These are phyloP conservation scores for Morinoia aosen DNA, from an alignment of 2,888 invertebrate species.

Conservation along the genomic window DNA sequence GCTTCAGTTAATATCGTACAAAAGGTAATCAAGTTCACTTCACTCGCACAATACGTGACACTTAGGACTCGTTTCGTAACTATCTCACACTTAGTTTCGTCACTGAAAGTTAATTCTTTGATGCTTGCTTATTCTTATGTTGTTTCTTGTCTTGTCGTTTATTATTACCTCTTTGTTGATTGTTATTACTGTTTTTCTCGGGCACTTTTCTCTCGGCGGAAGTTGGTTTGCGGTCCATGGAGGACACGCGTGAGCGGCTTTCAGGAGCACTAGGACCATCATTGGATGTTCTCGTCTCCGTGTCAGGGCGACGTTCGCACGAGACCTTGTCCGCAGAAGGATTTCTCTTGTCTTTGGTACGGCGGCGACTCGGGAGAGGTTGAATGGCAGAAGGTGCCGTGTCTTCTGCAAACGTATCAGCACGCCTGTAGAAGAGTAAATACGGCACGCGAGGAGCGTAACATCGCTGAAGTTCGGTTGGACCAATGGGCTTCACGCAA, in stretches of 20 bases:
- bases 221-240: constrained; percentile 26
- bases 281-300: neutral
- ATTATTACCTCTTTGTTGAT: neutral
- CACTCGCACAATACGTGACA: neutral
- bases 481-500: constrained; percentile 83
- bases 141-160: constrained; percentile 39
- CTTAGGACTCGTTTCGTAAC: neutral
- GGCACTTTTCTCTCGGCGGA: neutral
- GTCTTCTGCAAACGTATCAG: constrained; percentile 77
- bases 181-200: neutral
- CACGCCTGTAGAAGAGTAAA: constrained; percentile 91
- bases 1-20: neutral
- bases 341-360: constrained; percentile 5
- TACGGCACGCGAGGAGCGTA: constrained; percentile 92
- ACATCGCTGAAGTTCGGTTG: constrained; percentile 86
- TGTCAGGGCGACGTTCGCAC: neutral
- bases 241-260: neutral
- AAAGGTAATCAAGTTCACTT: neutral
- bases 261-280: neutral
- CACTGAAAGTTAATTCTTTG: neutral
- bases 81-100: neutral
- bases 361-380: neutral
- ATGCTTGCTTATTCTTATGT: neutral
- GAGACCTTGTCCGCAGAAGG: neutral
- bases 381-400: constrained; percentile 49